Conservation (phyloP, 2,888 invertebrate genomes). For the Stenotaenia linearis region DNA sequence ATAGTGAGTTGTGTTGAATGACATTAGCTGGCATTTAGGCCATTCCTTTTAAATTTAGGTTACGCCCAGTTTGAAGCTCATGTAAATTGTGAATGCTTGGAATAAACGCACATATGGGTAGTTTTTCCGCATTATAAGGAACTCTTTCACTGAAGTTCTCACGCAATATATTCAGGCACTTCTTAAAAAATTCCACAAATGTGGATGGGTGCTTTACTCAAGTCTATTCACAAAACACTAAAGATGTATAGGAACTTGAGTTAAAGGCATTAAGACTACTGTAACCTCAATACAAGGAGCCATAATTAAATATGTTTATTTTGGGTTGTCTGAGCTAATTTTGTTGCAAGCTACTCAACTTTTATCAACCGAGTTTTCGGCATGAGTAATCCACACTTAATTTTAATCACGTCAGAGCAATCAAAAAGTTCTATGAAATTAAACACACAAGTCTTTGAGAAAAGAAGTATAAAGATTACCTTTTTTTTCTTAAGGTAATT, state of each 20-base stretch:
- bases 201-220: no score
- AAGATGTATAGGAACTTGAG: no score
- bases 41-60: neutral
- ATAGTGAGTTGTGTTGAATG: neutral
- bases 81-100: neutral
- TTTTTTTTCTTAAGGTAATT: no score
- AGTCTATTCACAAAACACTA: no score
- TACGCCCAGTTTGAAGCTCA: neutral
- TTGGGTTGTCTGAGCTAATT: neutral
- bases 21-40: neutral
- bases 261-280: neutral
- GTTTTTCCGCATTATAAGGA: neutral
- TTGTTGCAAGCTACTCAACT: neutral
- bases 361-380: neutral
- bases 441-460: no score
- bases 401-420: no score
- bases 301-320: neutral
- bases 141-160: neutral
- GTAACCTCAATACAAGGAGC: neutral
- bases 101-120: neutral
- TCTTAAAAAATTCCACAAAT: no score
- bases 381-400: neutral
- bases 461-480: no score
- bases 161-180: no score
- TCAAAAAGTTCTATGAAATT: no score